Conservation (phyloP, 2,113 vertebrate genomes). For the Xerus inauris region DNA sequence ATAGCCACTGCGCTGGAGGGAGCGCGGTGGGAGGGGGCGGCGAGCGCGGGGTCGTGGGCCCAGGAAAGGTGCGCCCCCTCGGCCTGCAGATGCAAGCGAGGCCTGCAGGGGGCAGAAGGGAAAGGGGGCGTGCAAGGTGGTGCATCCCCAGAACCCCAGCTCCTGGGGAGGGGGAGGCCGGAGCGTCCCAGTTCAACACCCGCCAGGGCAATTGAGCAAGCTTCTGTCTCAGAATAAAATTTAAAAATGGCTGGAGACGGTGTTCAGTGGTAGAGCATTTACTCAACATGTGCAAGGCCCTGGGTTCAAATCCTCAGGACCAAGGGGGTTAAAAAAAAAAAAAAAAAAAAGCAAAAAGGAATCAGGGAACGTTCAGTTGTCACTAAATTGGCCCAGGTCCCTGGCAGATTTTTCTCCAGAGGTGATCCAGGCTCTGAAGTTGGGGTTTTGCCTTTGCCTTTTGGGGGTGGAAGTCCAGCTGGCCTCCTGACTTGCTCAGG, state of each 20-base stretch:
- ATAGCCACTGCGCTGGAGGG: conserved; percentile 66
- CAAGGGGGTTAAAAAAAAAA: background rate
- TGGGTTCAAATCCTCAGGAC: too few relatives aligned
- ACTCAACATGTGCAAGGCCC: too few relatives aligned
- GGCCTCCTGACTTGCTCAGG: background rate
- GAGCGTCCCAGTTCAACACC: too few relatives aligned
- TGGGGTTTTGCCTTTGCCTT: background rate
- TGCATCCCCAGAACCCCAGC: too few relatives aligned
- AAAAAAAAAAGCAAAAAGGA: too few relatives aligned
- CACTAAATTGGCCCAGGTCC: background rate
- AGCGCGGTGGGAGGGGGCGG: background rate
- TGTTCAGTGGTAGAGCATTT: too few relatives aligned
- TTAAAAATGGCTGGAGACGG: too few relatives aligned
- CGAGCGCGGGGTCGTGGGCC: background rate
- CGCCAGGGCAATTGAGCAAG: too few relatives aligned
- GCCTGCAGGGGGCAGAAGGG: background rate
- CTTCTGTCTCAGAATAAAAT: too few relatives aligned
- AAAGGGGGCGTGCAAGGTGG: too few relatives aligned
- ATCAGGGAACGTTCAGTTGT: too few relatives aligned
- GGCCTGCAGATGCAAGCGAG: background rate
- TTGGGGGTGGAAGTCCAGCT: background rate
- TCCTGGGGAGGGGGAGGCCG: too few relatives aligned
- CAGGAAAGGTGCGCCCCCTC: background rate
- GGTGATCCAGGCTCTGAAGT: background rate
- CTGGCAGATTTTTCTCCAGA: background rate